phyloP scores from a whole-genome alignment of 92 coral and sea anemone species.

The Porites cylindrica region DNA sequence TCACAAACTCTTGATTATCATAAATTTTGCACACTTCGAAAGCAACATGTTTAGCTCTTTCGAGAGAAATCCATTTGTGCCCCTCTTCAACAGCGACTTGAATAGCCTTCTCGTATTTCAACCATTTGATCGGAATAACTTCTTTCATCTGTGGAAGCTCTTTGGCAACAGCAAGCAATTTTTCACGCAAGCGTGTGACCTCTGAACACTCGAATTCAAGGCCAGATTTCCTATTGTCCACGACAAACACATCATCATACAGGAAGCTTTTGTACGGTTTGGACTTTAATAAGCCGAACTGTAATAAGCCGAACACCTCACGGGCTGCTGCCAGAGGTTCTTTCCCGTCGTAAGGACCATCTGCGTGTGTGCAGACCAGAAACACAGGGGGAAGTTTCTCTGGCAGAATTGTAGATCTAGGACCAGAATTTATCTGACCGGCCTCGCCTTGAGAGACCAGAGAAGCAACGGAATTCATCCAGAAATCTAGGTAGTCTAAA shows the following conservation, averaged over 20 bases:
- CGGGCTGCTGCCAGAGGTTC: conserved; percentile 34
- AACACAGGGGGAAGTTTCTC: conserved; percentile 61
- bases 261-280: conserved; percentile 31
- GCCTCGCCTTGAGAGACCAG: neutral
- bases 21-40: conserved; percentile 20
- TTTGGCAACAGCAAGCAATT: conserved; percentile 32
- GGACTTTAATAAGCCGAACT: conserved; percentile 22
- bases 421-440: neutral
- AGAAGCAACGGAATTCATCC: conserved; percentile 71
- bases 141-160: conserved; percentile 34
- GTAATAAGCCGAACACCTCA: conserved; percentile 41
- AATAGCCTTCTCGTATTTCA: conserved; percentile 62
- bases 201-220: conserved; percentile 36
- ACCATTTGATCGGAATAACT: conserved; percentile 62
- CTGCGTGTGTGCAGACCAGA: conserved; percentile 75
- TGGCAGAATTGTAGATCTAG: neutral
- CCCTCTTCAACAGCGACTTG: conserved; percentile 33
- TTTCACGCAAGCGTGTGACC: conserved; percentile 39
- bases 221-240: conserved; percentile 64
- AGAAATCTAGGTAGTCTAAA: conserved; percentile 68
- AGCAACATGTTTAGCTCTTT: conserved; percentile 52
- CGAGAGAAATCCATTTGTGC: conserved; percentile 30
- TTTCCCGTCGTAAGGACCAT: conserved; percentile 43
- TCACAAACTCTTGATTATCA: conserved; percentile 35
- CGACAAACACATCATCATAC: conserved; percentile 42